Conservation (phyloP, 2,797 vertebrate genomes). For the Epinephelus malabaricus region DNA sequence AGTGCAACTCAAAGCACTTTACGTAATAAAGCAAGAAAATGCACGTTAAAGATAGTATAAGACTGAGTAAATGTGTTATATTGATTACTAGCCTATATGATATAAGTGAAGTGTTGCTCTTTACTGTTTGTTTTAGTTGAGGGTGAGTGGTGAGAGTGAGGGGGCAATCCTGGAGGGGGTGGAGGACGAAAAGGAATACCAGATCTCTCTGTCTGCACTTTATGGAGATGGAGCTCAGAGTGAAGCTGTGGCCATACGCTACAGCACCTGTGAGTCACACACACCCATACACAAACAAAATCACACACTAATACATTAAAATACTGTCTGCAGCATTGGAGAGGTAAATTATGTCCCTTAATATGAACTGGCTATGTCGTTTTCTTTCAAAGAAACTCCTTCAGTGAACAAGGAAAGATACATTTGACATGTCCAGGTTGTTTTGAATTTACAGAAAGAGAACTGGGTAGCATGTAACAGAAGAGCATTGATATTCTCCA, state of each 20-base stretch:
- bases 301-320: background rate
- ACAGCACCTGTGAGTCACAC: constrained; percentile 90
- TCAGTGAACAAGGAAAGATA: too few relatives aligned
- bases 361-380: background rate
- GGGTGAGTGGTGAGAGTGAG: constrained; percentile 86
- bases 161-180: constrained; percentile 88
- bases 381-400: background rate
- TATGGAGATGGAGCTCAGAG: constrained; percentile 93
- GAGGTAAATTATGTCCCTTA: background rate
- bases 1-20: too few relatives aligned
- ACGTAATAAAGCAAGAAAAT: too few relatives aligned
- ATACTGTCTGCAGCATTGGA: background rate
- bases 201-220: constrained; percentile 93
- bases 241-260: constrained; percentile 90
- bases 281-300: background rate
- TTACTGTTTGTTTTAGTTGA: constrained; percentile 82
- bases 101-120: background rate
- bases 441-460: background rate
- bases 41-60: too few relatives aligned
- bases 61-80: too few relatives aligned
- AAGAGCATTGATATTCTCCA: background rate
- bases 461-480: background rate
- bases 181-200: constrained; percentile 91
- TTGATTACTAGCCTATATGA: too few relatives aligned
- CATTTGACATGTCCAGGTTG: background rate